A percentile compares a stretch with the other conserved stretches of the same genome.
Evolutionary conservation across 1,140 invertebrate genomes (phyloP).

Genomic region (Delia radicum): DNA sequence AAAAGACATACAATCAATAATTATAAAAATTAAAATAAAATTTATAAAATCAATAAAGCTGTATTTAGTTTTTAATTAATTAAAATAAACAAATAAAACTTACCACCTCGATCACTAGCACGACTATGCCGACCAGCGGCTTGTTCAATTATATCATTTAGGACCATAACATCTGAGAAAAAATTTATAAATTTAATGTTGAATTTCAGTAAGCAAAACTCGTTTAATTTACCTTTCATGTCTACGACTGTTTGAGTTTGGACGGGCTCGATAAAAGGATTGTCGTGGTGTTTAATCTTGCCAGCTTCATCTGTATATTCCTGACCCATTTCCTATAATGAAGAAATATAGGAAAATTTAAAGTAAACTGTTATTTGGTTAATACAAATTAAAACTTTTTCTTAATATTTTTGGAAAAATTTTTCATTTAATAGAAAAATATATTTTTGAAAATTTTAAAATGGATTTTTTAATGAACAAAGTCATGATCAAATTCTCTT

Average conservation of each 20-base stretch:
- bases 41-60: slow-evolving; percentile 7
- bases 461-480: too few species aligned
- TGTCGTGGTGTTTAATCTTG: slow-evolving; percentile 84
- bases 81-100: slow-evolving; percentile 46
- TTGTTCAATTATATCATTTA: slow-evolving; percentile 97
- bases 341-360: too few species aligned
- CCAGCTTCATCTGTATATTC: slow-evolving; percentile 77
- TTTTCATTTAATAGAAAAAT: too few species aligned
- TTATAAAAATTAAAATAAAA: slow-evolving; percentile 12
- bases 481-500: too few species aligned
- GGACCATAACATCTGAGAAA: slow-evolving; percentile 89
- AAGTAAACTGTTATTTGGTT: too few species aligned
- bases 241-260: slow-evolving; percentile 87
- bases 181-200: background rate
- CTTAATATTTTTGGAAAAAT: too few species aligned
- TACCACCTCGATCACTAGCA: slow-evolving; percentile 83
- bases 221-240: slow-evolving; percentile 76
- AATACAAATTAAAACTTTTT: too few species aligned
- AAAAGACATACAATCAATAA: slow-evolving; percentile 19
- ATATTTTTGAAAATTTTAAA: too few species aligned
- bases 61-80: background rate
- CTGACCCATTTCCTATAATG: slow-evolving; percentile 53
- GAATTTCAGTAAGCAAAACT: background rate
- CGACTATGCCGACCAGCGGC: slow-evolving; percentile 83
- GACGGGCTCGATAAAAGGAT: slow-evolving; percentile 84